phyloP scores from a whole-genome alignment of 2,113 vertebrate genomes.

The Capreolus pygargus region DNA sequence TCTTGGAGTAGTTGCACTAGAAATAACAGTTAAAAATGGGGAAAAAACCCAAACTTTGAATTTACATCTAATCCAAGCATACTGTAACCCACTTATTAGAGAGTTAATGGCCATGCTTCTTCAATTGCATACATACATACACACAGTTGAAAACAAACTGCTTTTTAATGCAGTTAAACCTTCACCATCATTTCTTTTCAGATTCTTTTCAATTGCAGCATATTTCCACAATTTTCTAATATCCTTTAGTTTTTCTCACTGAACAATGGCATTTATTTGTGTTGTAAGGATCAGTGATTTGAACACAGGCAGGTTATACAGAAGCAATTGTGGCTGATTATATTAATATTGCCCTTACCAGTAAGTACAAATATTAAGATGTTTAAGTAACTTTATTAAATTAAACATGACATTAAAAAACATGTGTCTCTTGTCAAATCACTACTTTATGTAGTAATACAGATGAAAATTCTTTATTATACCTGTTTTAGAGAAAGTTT shows the following conservation, averaged over 20 bases:
- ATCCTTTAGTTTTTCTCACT: background rate
- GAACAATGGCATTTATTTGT: background rate
- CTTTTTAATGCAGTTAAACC: conserved; percentile 6
- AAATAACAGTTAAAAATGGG: background rate
- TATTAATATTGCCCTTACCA: conserved; percentile 67
- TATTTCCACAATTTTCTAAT: background rate
- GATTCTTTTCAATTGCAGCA: background rate
- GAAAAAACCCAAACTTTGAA: background rate
- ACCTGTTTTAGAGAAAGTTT: conserved; percentile 42
- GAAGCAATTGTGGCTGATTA: conserved; percentile 69
- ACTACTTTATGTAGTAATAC: conserved; percentile 69
- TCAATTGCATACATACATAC: background rate
- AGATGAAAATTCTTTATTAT: conserved; percentile 56
- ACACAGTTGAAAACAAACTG: background rate
- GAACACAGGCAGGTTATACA: conserved; percentile 25
- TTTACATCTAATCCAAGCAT: background rate
- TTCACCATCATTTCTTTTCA: background rate
- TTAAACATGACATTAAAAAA: conserved; percentile 77
- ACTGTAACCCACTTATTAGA: background rate
- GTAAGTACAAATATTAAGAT: conserved; percentile 65
- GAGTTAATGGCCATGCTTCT: background rate
- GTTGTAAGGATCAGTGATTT: conserved; percentile 19
- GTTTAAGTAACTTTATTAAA: conserved; percentile 75
- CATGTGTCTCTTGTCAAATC: conserved; percentile 72
- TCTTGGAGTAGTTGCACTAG: background rate